Evolutionary conservation across 2,113 vertebrate species (phyloP), one percentile per base, ranked within the genome.

Genomic region (Lepisosteus osseus): DNA sequence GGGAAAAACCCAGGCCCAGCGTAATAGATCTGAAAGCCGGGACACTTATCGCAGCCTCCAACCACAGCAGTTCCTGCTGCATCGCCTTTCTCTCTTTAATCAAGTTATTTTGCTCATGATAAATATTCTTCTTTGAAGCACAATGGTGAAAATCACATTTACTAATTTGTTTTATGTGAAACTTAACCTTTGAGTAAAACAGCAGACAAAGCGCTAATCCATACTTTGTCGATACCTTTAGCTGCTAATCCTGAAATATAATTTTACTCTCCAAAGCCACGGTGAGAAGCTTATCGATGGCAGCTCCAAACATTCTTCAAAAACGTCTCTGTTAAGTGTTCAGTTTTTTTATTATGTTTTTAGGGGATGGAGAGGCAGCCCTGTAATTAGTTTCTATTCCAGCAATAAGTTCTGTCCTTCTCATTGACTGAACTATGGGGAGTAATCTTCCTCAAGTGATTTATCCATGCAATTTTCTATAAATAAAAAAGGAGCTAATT

Each of bases 391-490:
- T 59, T 59, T 59, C 56, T 59, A 59, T 59, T 12, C 13, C 11
- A 4, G 56, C 56, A 59, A n/a, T 59, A 59, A n/a, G 11, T n/a
- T 59, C 11, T 59, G 11, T 12, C 4, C n/a, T 59, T 59, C 11
- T n/a, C 56, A 1, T 59, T 59, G n/a, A 59, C 56, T n/a, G n/a
- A 59, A 59, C 11, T n/a, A 59, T 59, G n/a, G 56, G 11, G 56
- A 14, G 56, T 59, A 14, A 59, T 51, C 47, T 51, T 59, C n/a
- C 11, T 59, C 11, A 59, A 59, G 56, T 12, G n/a, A 59, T 59
- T n/a, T 59, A 59, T 59, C n/a, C 11, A 59, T 59, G n/a, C 56
- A 59, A 59, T 59, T n/a, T 59, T 59, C 56, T 59, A 59, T 59
- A 12, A 14, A 59, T 14, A n/a, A 14, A 59, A 59, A 59, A 59